Conservation (phyloP, 2,113 vertebrate genomes). For the Menidia beryllina region DNA sequence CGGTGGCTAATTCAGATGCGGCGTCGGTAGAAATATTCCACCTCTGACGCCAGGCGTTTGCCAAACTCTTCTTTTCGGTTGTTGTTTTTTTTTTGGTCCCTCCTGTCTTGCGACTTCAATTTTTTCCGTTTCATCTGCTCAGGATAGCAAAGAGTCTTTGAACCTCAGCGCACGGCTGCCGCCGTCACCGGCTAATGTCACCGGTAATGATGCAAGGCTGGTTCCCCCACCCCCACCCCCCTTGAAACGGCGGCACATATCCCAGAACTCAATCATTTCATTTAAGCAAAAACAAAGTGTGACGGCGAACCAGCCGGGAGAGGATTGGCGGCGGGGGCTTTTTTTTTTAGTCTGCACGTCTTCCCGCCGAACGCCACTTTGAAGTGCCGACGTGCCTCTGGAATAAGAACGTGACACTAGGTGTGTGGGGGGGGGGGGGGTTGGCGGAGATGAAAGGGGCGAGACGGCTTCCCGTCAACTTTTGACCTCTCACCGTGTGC, state of each 20-base stretch:
- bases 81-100: background rate
- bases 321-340: constrained; percentile 26
- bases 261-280: constrained; percentile 71
- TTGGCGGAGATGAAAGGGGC: constrained; percentile 75
- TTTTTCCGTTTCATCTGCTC: constrained; percentile 56
- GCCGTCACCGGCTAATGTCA: constrained; percentile 76
- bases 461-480: constrained; percentile 66
- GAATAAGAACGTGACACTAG: constrained; percentile 54
- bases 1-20: background rate
- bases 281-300: constrained; percentile 74
- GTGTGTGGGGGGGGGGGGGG: too few species aligned
- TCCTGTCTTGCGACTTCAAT: constrained; percentile 8
- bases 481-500: constrained; percentile 62
- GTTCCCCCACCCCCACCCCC: too few species aligned
- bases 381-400: constrained; percentile 64
- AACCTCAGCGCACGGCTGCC: constrained; percentile 48
- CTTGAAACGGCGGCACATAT: constrained; percentile 49
- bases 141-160: constrained; percentile 57
- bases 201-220: constrained; percentile 65
- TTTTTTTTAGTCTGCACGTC: constrained; percentile 70
- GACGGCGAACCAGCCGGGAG: constrained; percentile 59
- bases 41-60: constrained; percentile 1
- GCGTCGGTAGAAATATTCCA: background rate
- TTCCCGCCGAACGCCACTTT: constrained; percentile 65
- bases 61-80: constrained; percentile 12